Evolutionary conservation across 2,888 invertebrate species (phyloP).

Genomic region (Ochlodes sylvanus): DNA sequence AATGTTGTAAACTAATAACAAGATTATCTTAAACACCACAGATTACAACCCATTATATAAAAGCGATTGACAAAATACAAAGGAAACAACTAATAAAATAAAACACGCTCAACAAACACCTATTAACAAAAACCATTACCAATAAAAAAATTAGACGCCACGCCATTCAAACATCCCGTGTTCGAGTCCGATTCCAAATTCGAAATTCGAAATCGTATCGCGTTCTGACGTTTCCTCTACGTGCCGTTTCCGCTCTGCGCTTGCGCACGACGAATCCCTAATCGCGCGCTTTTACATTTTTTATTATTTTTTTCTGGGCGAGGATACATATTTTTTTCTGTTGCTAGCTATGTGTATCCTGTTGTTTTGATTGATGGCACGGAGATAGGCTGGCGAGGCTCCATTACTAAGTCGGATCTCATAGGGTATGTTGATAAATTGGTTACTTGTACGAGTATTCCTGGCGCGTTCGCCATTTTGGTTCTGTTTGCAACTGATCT

Average conservation of each 20-base stretch:
- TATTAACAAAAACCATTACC: constrained; percentile 46
- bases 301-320: constrained; percentile 50
- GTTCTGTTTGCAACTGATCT: constrained; percentile 64
- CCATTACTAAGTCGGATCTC: constrained; percentile 66
- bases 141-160: constrained; percentile 64
- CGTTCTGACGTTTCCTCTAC: constrained; percentile 78
- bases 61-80: constrained; percentile 17
- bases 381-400: constrained; percentile 68
- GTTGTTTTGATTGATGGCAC: constrained; percentile 78
- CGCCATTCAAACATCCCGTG: constrained; percentile 70
- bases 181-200: constrained; percentile 65
- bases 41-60: not conserved
- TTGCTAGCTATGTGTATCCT: constrained; percentile 72
- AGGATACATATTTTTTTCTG: constrained; percentile 58
- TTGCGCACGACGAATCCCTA: constrained; percentile 77
- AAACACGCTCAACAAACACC: constrained; percentile 36
- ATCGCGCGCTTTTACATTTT: constrained; percentile 70
- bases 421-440: constrained; percentile 68
- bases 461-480: constrained; percentile 57
- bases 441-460: constrained; percentile 71
- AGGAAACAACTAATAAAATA: constrained; percentile 32
- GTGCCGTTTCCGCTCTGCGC: constrained; percentile 76
- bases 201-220: constrained; percentile 82
- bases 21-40: not conserved
- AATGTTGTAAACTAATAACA: not conserved